A percentile compares a stretch with the other conserved stretches of the same genome.
These are phyloP conservation scores for Incurvaria masculella DNA, from an alignment of 2,888 invertebrate species.

Conservation along the genomic window DNA sequence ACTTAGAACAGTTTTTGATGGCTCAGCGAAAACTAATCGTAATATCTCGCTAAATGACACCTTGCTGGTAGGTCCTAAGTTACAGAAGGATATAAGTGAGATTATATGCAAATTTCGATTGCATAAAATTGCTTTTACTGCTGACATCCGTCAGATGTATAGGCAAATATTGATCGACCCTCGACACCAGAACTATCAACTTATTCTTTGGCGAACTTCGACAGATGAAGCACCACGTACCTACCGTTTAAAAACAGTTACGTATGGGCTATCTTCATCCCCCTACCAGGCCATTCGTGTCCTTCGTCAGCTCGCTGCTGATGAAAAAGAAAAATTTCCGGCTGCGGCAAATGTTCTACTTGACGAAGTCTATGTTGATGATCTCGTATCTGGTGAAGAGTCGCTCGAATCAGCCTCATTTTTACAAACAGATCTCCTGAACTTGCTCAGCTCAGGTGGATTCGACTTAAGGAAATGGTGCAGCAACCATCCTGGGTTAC, in stretches of 20 bases:
- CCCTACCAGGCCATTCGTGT: constrained; percentile 11
- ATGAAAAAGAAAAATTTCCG: no score
- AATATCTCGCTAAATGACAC: constrained; percentile 16
- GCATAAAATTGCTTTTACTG: constrained; percentile 13
- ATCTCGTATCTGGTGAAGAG: no score
- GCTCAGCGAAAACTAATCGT: constrained; percentile 14
- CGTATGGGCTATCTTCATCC: constrained; percentile 14
- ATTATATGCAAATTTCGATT: constrained; percentile 16
- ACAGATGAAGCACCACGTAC: constrained; percentile 8
- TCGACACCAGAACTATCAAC: no score
- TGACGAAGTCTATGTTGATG: no score
- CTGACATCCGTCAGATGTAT: constrained; percentile 16
- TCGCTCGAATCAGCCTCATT: constrained; percentile 4
- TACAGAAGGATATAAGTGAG: constrained; percentile 15
- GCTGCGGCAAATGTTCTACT: no score
- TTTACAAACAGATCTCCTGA: constrained; percentile 7
- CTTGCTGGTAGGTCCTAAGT: constrained; percentile 14
- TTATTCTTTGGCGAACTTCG: background rate
- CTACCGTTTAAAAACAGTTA: no score
- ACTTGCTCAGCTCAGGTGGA: no score
- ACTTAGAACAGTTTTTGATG: constrained; percentile 20
- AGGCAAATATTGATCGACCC: background rate
- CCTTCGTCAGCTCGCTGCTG: constrained; percentile 6
- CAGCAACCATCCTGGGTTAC: constrained; percentile 3
- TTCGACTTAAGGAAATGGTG: background rate